Conservation (phyloP, 2,888 invertebrate species). For the Drosophila seclusa region DNA sequence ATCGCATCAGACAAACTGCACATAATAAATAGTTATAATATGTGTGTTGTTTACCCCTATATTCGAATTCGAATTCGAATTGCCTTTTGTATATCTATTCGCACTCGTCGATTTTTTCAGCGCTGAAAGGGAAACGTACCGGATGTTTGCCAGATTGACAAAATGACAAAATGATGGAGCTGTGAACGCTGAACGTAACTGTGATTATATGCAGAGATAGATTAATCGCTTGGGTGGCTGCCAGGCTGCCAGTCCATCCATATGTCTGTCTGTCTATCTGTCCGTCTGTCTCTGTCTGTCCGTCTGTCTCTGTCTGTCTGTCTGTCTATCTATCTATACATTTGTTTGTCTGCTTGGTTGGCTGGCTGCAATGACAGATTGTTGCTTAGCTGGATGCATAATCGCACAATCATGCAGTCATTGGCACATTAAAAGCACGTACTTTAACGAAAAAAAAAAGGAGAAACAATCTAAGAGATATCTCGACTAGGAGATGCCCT, state of each 20-base stretch:
- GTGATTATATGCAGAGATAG: conserved; percentile 55
- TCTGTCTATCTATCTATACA: conserved; percentile 10
- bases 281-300: conserved; percentile 18
- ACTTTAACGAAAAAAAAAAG: conserved; percentile 23
- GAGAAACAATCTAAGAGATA: too few relatives aligned
- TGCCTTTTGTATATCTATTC: background rate
- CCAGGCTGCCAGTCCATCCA: conserved; percentile 38
- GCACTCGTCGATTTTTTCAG: conserved; percentile 23
- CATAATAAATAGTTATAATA: conserved; percentile 74
- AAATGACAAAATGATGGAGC: conserved; percentile 62
- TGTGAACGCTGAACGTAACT: conserved; percentile 48
- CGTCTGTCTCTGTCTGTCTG: background rate
- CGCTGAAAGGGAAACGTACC: conserved; percentile 79
- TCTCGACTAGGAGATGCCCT: background rate
- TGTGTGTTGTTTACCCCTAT: conserved; percentile 23
- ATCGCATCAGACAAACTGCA: conserved; percentile 69
- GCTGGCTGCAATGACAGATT: conserved; percentile 79
- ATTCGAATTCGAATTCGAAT: background rate
- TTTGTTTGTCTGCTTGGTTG: conserved; percentile 48
- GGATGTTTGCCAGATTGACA: conserved; percentile 78
- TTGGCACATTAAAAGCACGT: conserved; percentile 75
- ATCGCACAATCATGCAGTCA: conserved; percentile 80
- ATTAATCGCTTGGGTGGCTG: conserved; percentile 73
- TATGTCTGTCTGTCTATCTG: conserved; percentile 8
- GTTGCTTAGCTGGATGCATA: conserved; percentile 69